These are phyloP conservation scores for Chloromyia formosa DNA, from an alignment of 2,888 invertebrate genomes.

Conservation along the genomic window DNA sequence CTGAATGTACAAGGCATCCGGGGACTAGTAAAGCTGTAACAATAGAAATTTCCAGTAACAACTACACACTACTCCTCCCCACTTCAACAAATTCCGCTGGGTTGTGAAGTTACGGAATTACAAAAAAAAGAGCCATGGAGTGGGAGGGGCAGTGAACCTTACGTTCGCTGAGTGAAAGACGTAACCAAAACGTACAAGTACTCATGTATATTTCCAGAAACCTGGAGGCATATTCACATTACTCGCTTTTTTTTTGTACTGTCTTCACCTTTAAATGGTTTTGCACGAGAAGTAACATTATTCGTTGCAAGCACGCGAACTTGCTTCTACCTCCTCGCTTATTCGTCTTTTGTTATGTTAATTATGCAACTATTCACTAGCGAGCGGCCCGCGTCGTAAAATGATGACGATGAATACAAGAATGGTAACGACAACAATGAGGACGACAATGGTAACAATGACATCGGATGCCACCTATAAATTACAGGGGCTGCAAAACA, in stretches of 20 bases:
- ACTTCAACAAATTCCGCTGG: neutral
- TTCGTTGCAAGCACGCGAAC: slow-evolving; percentile 46
- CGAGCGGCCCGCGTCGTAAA: slow-evolving; percentile 34
- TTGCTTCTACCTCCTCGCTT: neutral
- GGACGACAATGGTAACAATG: slow-evolving; percentile 31
- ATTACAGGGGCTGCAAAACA: slow-evolving; percentile 41
- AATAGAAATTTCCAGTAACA: slow-evolving; percentile 38
- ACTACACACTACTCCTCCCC: neutral
- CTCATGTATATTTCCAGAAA: neutral
- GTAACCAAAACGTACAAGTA: no score
- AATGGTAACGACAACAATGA: slow-evolving; percentile 2
- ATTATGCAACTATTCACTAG: slow-evolving; percentile 41
- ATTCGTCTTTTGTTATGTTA: slow-evolving; percentile 48
- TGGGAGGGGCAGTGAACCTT: neutral
- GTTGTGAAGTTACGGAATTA: neutral
- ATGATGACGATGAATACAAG: slow-evolving; percentile 18
- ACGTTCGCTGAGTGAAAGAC: no score
- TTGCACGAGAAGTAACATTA: slow-evolving; percentile 45
- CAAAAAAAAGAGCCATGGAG: neutral
- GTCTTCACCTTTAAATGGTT: slow-evolving; percentile 48
- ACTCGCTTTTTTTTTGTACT: slow-evolving; percentile 40
- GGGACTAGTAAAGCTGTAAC: slow-evolving; percentile 44
- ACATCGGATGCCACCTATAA: slow-evolving; percentile 40
- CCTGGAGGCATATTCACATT: slow-evolving; percentile 13
- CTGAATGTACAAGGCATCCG: slow-evolving; percentile 46